These are phyloP conservation scores for Gila orcuttii DNA, from an alignment of 2,113 vertebrate species.

Conservation along the genomic window DNA sequence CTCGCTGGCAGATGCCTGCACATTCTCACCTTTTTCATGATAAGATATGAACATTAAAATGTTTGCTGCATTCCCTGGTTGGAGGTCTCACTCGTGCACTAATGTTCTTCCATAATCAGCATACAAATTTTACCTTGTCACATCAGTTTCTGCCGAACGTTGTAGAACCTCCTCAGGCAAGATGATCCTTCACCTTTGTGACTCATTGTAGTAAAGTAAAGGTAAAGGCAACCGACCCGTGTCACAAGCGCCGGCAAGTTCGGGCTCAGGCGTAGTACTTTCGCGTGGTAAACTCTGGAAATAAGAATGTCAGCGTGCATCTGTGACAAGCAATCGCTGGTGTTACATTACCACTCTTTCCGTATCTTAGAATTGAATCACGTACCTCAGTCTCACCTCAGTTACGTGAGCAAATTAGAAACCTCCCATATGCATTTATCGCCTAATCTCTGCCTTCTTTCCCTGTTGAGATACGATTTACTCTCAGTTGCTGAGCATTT, in stretches of 20 bases:
- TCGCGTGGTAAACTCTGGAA: slow-evolving; percentile 16
- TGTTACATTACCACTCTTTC: slow-evolving; percentile 27
- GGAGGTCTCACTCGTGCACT: not conserved
- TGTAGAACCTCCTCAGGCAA: not conserved
- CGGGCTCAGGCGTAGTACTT: slow-evolving; percentile 29
- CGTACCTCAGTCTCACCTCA: slow-evolving; percentile 22
- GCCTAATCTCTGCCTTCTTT: slow-evolving; percentile 16
- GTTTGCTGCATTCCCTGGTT: not conserved
- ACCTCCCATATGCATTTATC: slow-evolving; percentile 33
- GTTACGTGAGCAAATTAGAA: slow-evolving; percentile 23
- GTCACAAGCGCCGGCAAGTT: not conserved
- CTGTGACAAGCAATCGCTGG: slow-evolving; percentile 11
- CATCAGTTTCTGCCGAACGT: slow-evolving; percentile 18
- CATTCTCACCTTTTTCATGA: not conserved
- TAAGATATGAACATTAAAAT: not conserved
- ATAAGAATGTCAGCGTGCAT: slow-evolving; percentile 22
- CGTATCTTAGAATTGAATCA: not conserved
- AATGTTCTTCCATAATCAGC: not conserved
- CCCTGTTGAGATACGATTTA: not conserved
- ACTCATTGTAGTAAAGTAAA: not conserved
- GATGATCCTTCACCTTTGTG: slow-evolving; percentile 42
- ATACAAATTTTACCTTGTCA: not conserved
- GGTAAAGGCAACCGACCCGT: not conserved
- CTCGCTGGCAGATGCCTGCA: not conserved
- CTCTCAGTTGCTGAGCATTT: slow-evolving; percentile 18